Conservation (phyloP, 37 sponge, comb jelly and placozoan genomes). For the Ephydatia muelleri region DNA sequence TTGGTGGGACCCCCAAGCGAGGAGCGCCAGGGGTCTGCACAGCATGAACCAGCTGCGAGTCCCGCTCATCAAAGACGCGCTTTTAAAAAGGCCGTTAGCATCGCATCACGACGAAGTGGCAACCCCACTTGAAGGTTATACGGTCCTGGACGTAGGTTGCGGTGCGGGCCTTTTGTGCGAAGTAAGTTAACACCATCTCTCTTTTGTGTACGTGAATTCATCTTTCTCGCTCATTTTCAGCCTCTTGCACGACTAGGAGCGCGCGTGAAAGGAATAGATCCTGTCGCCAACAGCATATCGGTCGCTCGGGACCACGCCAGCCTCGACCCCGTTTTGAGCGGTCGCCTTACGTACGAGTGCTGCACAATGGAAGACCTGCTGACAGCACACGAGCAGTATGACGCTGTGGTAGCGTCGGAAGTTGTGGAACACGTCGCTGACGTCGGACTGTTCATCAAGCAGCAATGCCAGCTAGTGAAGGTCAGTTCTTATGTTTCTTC, state of each 20-base stretch:
- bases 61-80: constrained; percentile 45
- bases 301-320: constrained; percentile 37
- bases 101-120: constrained; percentile 5
- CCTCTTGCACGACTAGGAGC: constrained; percentile 67
- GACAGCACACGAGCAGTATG: constrained; percentile 10
- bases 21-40: constrained; percentile 29
- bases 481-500: constrained; percentile 1
- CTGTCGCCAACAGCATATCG: constrained; percentile 18
- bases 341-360: constrained; percentile 44
- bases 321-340: constrained; percentile 9
- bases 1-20: constrained; percentile 18
- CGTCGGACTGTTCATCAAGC: constrained; percentile 22
- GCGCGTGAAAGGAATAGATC: constrained; percentile 57
- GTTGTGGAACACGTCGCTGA: constrained; percentile 68
- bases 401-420: constrained; percentile 71
- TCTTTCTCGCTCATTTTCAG: constrained; percentile 15
- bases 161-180: constrained; percentile 65
- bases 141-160: constrained; percentile 70
- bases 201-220: neutral
- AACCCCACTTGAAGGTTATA: constrained; percentile 38
- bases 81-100: constrained; percentile 9
- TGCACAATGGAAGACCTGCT: constrained; percentile 27
- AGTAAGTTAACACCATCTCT: constrained; percentile 3
- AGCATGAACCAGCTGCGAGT: constrained; percentile 66
- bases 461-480: constrained; percentile 36